phyloP scores from a whole-genome alignment of 2,113 vertebrate species.

The Salvelinus fontinalis region DNA sequence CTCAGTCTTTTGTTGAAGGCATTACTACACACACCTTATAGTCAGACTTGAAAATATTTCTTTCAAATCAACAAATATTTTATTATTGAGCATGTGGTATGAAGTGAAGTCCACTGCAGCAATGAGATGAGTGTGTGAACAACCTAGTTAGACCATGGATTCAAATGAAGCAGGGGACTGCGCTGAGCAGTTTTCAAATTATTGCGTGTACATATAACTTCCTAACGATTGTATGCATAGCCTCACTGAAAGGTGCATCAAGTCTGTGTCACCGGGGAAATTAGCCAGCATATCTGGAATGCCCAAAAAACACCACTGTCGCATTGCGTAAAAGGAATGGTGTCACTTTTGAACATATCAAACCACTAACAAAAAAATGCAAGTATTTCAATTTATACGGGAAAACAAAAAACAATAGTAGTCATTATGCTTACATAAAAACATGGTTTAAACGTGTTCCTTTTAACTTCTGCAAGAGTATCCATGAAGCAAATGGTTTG shows the following conservation, averaged over 20 bases:
- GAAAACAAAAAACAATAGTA: constrained; percentile 54
- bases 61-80: constrained; percentile 19
- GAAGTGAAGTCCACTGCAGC: constrained; percentile 11
- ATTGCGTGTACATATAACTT: constrained; percentile 28
- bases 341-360: not conserved
- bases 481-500: constrained; percentile 49
- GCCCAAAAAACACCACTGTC: constrained; percentile 46
- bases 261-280: constrained; percentile 51
- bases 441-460: constrained; percentile 55
- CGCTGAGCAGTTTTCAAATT: constrained; percentile 24
- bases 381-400: constrained; percentile 51
- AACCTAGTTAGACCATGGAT: constrained; percentile 24
- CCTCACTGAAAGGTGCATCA: constrained; percentile 59
- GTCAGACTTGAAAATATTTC: constrained; percentile 24
- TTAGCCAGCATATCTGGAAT: constrained; percentile 48
- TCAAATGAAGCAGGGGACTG: constrained; percentile 45
- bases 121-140: constrained; percentile 33
- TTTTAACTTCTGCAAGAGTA: constrained; percentile 56
- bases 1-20: constrained; percentile 47
- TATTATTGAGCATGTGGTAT: constrained; percentile 21
- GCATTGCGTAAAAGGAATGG: constrained; percentile 57
- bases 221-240: constrained; percentile 48
- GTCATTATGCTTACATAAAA: constrained; percentile 69
- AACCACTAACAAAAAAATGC: constrained; percentile 48
- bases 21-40: constrained; percentile 38